A percentile compares a stretch with the other conserved stretches of the same genome.
phyloP scores from a whole-genome alignment of 2,797 vertebrate genomes.

The Echiichthys vipera region DNA sequence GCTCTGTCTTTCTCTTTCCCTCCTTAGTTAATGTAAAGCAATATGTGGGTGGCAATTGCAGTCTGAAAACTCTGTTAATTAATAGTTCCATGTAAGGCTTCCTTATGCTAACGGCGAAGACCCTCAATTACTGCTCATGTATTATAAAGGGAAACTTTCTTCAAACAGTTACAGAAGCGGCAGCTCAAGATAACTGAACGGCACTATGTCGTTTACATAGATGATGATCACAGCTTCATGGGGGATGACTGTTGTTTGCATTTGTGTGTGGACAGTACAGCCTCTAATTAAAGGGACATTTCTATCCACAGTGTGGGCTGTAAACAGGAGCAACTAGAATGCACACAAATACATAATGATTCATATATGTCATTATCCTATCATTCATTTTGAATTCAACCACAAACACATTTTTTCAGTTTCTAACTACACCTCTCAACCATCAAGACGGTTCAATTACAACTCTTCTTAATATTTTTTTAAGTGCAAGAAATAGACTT shows the following conservation, averaged over 20 bases:
- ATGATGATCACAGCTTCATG: background rate
- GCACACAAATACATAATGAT: background rate
- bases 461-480: background rate
- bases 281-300: slow-evolving; percentile 2
- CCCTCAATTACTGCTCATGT: slow-evolving; percentile 58
- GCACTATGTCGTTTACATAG: background rate
- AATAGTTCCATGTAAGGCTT: slow-evolving; percentile 43
- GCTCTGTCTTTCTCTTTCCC: slow-evolving; percentile 22
- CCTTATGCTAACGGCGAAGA: slow-evolving; percentile 32
- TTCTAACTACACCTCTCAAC: background rate
- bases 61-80: slow-evolving; percentile 65
- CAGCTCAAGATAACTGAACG: slow-evolving; percentile 13
- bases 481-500: background rate
- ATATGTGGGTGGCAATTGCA: slow-evolving; percentile 55
- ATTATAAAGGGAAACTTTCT: slow-evolving; percentile 22
- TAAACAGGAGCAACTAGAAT: background rate
- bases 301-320: background rate
- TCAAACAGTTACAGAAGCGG: slow-evolving; percentile 16
- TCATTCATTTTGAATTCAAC: background rate
- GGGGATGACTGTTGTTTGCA: background rate
- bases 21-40: slow-evolving; percentile 39
- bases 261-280: background rate
- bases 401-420: background rate
- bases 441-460: background rate
- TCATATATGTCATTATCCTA: background rate